Conservation (phyloP, 2,113 vertebrate genomes). For the Herpetotheres cachinnans region DNA sequence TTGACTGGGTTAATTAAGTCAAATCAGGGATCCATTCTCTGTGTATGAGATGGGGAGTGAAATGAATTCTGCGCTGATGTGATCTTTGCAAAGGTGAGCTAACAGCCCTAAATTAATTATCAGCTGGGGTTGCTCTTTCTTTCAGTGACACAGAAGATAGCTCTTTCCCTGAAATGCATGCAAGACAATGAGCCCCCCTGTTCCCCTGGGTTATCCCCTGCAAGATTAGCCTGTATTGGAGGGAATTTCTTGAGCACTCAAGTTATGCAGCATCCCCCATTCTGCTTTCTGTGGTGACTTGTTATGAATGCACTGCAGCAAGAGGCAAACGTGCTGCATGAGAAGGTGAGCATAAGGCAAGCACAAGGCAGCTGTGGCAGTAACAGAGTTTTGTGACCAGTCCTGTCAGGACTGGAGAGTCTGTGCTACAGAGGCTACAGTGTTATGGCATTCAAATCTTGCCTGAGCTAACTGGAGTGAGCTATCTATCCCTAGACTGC, state of each 20-base stretch:
- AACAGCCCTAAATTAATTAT: neutral
- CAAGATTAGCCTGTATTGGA: neutral
- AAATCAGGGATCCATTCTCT: neutral
- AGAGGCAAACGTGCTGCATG: neutral
- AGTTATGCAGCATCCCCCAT: neutral
- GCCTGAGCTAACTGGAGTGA: neutral
- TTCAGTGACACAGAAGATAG: neutral
- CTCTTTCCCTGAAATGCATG: neutral
- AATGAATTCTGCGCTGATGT: neutral
- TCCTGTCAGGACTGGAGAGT: neutral
- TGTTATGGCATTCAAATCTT: neutral
- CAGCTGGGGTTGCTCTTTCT: neutral
- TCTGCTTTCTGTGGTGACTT: neutral
- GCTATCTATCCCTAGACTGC: neutral
- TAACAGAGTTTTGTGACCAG: neutral
- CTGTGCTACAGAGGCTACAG: rapidly evolving
- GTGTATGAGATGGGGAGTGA: neutral
- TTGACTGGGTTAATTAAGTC: neutral
- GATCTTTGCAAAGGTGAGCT: neutral
- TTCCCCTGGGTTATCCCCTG: neutral
- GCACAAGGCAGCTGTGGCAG: neutral
- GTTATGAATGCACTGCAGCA: neutral
- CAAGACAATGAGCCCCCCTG: neutral
- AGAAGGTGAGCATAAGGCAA: neutral
- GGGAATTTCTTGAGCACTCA: neutral